phyloP scores from a whole-genome alignment of 2,888 invertebrate species.

The Tenthredo distinguenda region DNA sequence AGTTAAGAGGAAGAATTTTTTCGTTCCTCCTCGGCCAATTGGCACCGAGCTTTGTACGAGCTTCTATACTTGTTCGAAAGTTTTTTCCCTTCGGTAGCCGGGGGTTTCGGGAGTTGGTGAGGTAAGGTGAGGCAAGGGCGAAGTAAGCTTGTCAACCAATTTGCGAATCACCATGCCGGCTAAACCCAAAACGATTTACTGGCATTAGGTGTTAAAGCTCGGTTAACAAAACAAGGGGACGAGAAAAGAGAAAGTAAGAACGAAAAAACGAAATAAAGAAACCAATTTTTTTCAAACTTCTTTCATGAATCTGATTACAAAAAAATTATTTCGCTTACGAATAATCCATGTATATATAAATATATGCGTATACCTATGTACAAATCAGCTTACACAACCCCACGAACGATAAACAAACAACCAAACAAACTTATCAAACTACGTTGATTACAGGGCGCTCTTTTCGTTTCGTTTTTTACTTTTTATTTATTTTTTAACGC shows the following conservation, averaged over 20 bases:
- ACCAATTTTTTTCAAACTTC: neutral
- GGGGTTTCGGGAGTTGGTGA: neutral
- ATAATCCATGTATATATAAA: neutral
- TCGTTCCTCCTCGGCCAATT: neutral
- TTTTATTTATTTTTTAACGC: neutral
- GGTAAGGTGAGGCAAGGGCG: neutral
- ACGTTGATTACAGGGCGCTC: neutral
- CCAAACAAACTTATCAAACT: neutral
- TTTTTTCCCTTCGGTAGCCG: neutral
- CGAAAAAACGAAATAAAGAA: neutral
- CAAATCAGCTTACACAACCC: neutral
- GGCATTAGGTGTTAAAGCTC: neutral
- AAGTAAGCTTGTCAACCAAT: slow-evolving; percentile 14
- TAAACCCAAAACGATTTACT: slow-evolving; percentile 10
- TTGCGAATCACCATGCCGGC: slow-evolving; percentile 3
- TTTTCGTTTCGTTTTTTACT: neutral
- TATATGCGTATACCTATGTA: too few relatives aligned
- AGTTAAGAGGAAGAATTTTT: neutral
- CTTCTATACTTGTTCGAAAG: slow-evolving; percentile 12
- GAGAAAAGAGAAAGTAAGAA: neutral
- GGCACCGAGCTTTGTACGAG: neutral
- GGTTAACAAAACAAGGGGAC: neutral
- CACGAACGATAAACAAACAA: slow-evolving; percentile 1
- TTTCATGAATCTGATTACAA: neutral
- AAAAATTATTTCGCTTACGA: neutral